Evolutionary conservation across 2,797 vertebrate genomes (phyloP).

Genomic region (Ambastaia sidthimunki): DNA sequence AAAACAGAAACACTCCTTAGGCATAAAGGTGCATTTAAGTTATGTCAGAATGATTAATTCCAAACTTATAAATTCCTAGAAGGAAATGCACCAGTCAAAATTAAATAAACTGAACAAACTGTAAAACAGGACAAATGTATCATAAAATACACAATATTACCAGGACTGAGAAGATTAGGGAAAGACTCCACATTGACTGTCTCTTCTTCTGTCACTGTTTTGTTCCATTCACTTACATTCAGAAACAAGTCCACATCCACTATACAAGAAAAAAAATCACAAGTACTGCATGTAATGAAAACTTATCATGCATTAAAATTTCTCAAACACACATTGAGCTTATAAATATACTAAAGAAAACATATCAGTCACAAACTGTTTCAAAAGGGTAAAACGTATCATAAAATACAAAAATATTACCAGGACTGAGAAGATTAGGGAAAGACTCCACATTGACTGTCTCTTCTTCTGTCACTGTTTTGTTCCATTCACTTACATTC

Average conservation of each 20-base stretch:
- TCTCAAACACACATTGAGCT: not conserved
- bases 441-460: conserved; percentile 65
- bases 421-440: conserved; percentile 63
- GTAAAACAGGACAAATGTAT: not conserved
- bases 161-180: conserved; percentile 63
- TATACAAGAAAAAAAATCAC: conserved; percentile 47
- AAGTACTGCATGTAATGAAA: not conserved
- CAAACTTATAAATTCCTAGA: too few relatives aligned
- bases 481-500: conserved; percentile 72
- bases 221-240: conserved; percentile 72
- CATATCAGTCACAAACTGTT: too few relatives aligned
- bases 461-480: conserved; percentile 68
- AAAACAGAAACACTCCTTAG: not conserved
- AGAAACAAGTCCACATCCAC: conserved; percentile 64
- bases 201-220: conserved; percentile 68
- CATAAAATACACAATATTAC: conserved; percentile 62
- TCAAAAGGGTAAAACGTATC: not conserved
- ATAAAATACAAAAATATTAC: conserved; percentile 65
- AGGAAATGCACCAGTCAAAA: not conserved
- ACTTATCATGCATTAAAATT: not conserved
- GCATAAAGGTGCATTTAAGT: not conserved
- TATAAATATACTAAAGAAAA: too few relatives aligned
- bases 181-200: conserved; percentile 65
- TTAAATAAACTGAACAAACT: too few relatives aligned
- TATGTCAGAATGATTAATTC: too few relatives aligned